Base-by-base conservation (phyloP, 1,140 invertebrate species). In the Halesus radiatus region DNA sequence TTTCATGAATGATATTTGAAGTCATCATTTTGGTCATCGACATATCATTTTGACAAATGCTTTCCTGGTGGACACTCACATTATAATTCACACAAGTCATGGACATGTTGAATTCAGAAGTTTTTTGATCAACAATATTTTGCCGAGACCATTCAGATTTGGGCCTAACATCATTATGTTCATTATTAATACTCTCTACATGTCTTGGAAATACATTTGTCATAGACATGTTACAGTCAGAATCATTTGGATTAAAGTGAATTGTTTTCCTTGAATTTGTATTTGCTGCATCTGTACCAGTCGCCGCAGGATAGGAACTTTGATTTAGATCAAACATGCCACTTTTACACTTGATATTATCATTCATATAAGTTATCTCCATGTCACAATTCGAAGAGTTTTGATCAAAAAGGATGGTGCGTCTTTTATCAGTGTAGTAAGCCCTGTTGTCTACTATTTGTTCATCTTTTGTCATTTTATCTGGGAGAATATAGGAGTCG, bases 211-310 rank as follows among this genome's bases (percentile, higher is more conserved):
- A 26, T 18, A 22, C 22, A 29, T 54, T 18, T 56, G 77, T 75
- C 45, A 75, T 76, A 32, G 79, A 80, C 79, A 80, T 76, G 26
- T 80, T 52, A 53, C 72, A 45, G 26, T 80, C 79, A 16, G 72
- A 62, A 64, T 37, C 15, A 37, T 62, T 62, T 62, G 22, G 23
- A 22, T 76, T 20, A 20, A 76, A 62, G 37, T 58, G n/a, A 4
- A 70, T 70, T 50, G 66, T 45, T 20, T 70, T 70, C 45, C 37
- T 70, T 70, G 22, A 22, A 60, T 60, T 66, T n/a, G 32, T 29
- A 32, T 66, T 32, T 26, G 10, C 45, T 16, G 23, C 26, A 23
- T 50, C 70, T 13, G 26, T 20, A 26, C 16, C 62, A 32, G 8
- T 29, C 10, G n/a, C 5, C 3, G 1, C 23, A 4, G 60, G 23